These are phyloP conservation scores for Papilio demoleus DNA, from an alignment of 2,888 invertebrate species.

Conservation along the genomic window DNA sequence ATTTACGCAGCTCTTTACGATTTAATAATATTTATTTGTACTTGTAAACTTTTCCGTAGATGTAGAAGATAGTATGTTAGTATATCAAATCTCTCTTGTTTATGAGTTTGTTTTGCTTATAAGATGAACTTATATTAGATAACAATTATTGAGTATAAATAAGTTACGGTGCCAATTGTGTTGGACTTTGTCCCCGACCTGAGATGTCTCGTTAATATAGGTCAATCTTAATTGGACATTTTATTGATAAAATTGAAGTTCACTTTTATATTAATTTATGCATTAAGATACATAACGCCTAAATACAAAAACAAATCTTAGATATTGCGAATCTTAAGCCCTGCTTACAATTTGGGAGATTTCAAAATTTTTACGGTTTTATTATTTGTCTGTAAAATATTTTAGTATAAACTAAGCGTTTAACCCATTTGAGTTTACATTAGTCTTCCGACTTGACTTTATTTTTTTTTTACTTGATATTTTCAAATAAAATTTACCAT, in stretches of 20 bases:
- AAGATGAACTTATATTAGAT: too few relatives aligned
- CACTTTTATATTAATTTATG: not conserved
- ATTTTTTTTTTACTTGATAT: not conserved
- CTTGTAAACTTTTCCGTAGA: not conserved
- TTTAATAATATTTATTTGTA: not conserved
- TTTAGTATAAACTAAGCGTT: not conserved
- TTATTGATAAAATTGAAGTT: conserved; percentile 1
- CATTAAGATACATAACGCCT: not conserved
- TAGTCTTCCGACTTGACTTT: not conserved
- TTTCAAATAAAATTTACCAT: not conserved
- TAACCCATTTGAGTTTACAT: not conserved
- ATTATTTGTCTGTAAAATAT: too few relatives aligned
- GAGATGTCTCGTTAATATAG: conserved; percentile 4
- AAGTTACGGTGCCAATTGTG: too few relatives aligned
- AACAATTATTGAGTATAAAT: too few relatives aligned
- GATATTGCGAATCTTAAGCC: too few relatives aligned
- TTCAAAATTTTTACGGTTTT: too few relatives aligned
- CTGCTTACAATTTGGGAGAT: too few relatives aligned
- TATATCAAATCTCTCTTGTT: not conserved
- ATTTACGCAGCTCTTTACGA: not conserved
- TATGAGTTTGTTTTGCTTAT: not conserved
- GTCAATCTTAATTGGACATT: conserved; percentile 16
- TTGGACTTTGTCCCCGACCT: conserved; percentile 22
- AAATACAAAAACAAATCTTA: too few relatives aligned
- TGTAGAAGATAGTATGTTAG: too few relatives aligned